Evolutionary conservation across 2,113 vertebrate genomes (phyloP).

Genomic region (Dasyprocta punctata): DNA sequence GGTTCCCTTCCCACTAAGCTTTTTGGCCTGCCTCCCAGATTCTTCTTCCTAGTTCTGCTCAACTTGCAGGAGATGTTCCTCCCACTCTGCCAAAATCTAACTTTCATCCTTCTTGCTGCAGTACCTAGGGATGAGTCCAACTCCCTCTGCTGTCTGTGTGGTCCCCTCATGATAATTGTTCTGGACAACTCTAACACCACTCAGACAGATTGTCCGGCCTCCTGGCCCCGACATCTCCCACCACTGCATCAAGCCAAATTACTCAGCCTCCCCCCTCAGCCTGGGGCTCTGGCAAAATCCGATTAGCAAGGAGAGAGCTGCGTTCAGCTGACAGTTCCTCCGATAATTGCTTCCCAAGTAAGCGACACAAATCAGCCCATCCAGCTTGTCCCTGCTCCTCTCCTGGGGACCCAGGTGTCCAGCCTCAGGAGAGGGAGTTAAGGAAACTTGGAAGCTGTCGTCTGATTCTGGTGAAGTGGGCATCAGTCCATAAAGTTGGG

Average conservation of each 20-base stretch:
- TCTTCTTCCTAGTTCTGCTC: not conserved
- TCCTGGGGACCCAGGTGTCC: conserved; percentile 43
- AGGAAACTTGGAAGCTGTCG: not conserved
- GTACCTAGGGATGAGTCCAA: not conserved
- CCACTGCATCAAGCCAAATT: conserved; percentile 79
- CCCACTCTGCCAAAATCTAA: not conserved
- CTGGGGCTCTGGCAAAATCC: conserved; percentile 72
- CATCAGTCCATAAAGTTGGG: not conserved
- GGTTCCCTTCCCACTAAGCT: not conserved
- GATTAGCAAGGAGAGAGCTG: conserved; percentile 75
- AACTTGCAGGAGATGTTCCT: not conserved
- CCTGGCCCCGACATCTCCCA: conserved; percentile 65
- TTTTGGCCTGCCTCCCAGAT: not conserved
- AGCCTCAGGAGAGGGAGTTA: not conserved
- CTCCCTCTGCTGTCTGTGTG: conserved; percentile 55
- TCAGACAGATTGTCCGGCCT: conserved; percentile 70
- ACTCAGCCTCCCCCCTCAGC: conserved; percentile 67
- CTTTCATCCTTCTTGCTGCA: not conserved
- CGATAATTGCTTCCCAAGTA: conserved; percentile 82
- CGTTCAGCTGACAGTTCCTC: conserved; percentile 68
- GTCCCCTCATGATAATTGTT: conserved; percentile 71
- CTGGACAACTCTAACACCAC: conserved; percentile 69
- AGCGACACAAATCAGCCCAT: conserved; percentile 72
- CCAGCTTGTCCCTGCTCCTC: not conserved
- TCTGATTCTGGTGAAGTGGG: not conserved